phyloP scores from a whole-genome alignment of 2,113 vertebrate species.

The Sigmodon hispidus region DNA sequence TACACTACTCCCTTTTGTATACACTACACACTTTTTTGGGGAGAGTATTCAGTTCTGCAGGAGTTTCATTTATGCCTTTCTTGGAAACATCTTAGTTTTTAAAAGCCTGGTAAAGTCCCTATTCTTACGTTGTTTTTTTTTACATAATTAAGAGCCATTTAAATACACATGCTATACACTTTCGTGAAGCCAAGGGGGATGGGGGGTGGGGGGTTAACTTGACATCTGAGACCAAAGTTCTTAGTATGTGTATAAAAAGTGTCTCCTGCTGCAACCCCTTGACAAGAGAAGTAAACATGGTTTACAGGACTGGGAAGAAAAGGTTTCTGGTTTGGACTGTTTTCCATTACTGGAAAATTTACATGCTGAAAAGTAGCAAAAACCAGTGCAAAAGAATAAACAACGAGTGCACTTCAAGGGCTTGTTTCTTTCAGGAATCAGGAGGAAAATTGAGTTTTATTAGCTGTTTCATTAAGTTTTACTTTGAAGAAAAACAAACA shows the following conservation, averaged over 20 bases:
- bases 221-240: constrained; percentile 57
- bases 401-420: constrained; percentile 74
- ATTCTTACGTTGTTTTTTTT: constrained; percentile 61
- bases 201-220: constrained; percentile 63
- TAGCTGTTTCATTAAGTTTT: constrained; percentile 89
- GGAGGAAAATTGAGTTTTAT: constrained; percentile 86
- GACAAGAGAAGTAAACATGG: constrained; percentile 70
- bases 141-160: constrained; percentile 76
- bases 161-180: constrained; percentile 49
- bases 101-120: constrained; percentile 50
- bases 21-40: background rate
- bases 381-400: constrained; percentile 79
- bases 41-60: background rate
- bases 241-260: constrained; percentile 55
- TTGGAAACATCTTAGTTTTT: constrained; percentile 33
- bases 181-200: constrained; percentile 53
- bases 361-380: constrained; percentile 79
- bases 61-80: constrained; percentile 1
- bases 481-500: constrained; percentile 86
- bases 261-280: constrained; percentile 40
- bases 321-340: constrained; percentile 72
- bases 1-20: background rate
- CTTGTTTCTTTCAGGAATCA: constrained; percentile 82
- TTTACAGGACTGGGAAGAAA: constrained; percentile 71
- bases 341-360: constrained; percentile 77